Evolutionary conservation across 2,797 vertebrate genomes (phyloP).

Genomic region (Rousettus madagascariensis): DNA sequence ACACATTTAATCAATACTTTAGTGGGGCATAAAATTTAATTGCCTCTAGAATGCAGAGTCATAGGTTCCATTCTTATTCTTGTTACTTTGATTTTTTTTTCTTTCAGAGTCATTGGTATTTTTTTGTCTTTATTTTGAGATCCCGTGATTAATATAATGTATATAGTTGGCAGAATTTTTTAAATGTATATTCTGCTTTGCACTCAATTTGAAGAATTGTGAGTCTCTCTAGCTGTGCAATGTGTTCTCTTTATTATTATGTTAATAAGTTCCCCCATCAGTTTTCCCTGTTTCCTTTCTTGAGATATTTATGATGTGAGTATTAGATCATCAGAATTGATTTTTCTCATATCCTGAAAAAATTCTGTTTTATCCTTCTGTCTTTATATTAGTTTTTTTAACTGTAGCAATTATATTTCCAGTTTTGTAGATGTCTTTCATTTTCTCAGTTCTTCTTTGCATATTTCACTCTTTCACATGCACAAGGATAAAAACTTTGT

Average conservation of each 20-base stretch:
- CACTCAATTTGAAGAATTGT: background rate
- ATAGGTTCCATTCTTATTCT: background rate
- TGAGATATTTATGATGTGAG: background rate
- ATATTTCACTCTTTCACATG: background rate
- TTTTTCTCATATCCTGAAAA: background rate
- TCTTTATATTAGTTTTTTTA: slow-evolving; percentile 1
- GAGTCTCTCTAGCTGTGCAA: background rate
- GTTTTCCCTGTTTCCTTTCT: background rate
- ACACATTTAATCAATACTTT: background rate
- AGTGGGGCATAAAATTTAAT: slow-evolving; percentile 23
- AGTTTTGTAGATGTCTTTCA: background rate
- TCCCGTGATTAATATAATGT: background rate
- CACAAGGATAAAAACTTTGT: background rate
- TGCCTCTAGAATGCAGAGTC: background rate
- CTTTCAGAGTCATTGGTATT: background rate
- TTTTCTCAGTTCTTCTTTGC: background rate
- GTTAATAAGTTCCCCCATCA: background rate
- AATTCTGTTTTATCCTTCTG: background rate
- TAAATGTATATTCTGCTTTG: background rate
- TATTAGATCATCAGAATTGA: background rate
- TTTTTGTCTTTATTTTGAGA: slow-evolving; percentile 11
- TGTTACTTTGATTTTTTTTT: background rate
- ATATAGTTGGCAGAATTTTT: background rate
- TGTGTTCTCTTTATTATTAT: background rate
- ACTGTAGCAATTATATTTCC: background rate